phyloP scores from a whole-genome alignment of 2,797 vertebrate genomes.

The Acanthurus leucopareius region DNA sequence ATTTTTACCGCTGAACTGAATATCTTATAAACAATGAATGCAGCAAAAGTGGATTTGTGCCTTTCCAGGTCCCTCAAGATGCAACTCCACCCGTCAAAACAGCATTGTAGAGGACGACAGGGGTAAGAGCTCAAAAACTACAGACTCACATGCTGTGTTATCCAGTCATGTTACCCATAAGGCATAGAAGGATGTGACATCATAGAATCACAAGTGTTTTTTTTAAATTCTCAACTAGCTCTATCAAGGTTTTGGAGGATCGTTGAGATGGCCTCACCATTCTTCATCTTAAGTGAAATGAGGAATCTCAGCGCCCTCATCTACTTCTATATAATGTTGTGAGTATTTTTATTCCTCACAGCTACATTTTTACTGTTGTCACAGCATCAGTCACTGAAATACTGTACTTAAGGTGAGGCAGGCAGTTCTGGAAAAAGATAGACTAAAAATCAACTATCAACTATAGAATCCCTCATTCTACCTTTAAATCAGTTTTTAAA shows the following conservation, averaged over 20 bases:
- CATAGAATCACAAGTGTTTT: background rate
- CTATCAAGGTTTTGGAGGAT: constrained; percentile 46
- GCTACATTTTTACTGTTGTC: background rate
- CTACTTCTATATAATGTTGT: constrained; percentile 84
- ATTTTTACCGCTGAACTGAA: background rate
- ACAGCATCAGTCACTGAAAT: background rate
- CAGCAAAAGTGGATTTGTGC: background rate
- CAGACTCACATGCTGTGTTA: background rate
- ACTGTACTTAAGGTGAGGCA: background rate
- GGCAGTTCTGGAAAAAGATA: no score
- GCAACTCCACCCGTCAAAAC: constrained; percentile 31
- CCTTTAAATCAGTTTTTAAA: no score
- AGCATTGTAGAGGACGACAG: constrained; percentile 42
- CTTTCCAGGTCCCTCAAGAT: constrained; percentile 47
- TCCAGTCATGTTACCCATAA: background rate
- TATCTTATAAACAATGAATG: background rate
- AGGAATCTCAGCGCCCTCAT: constrained; percentile 73
- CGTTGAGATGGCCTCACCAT: constrained; percentile 18
- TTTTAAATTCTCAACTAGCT: constrained; percentile 61
- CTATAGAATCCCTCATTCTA: no score
- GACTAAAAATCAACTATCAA: no score
- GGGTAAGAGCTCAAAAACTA: constrained; percentile 29
- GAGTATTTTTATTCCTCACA: constrained; percentile 51
- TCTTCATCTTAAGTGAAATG: constrained; percentile 43
- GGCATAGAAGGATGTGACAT: background rate